These are phyloP conservation scores for Plotosus lineatus DNA, from an alignment of 2,113 vertebrate species.

Conservation along the genomic window DNA sequence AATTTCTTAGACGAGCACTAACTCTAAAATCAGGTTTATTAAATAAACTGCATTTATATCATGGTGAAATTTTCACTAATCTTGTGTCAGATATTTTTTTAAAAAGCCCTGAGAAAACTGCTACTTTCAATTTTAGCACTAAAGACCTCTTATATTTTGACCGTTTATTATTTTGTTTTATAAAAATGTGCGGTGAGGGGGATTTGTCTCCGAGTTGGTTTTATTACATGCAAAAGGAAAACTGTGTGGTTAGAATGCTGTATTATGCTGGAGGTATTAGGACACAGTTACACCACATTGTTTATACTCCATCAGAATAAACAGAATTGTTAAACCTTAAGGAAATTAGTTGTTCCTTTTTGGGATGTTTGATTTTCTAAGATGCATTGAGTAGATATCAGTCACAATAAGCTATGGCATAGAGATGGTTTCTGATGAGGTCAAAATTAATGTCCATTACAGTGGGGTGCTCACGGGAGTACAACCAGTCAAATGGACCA, in stretches of 20 bases:
- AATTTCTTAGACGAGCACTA: not conserved
- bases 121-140: not conserved
- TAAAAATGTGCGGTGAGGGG: not conserved
- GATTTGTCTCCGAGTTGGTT: not conserved
- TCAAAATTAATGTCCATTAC: not conserved
- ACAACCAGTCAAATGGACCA: not conserved
- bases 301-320: not conserved
- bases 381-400: not conserved
- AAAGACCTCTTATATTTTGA: not conserved
- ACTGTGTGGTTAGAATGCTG: not conserved
- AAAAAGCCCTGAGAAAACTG: not conserved
- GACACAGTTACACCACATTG: not conserved
- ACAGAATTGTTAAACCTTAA: not conserved
- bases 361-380: not conserved
- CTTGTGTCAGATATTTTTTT: not conserved
- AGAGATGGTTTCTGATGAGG: not conserved
- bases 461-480: not conserved
- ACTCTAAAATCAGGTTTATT: not conserved
- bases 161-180: not conserved
- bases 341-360: not conserved
- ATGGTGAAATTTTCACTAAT: not conserved
- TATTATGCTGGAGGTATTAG: slow-evolving; percentile 3
- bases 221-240: not conserved
- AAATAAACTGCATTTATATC: not conserved
- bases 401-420: not conserved